These are phyloP conservation scores for Megaceryle torquata DNA, from an alignment of 2,113 vertebrate genomes.

Conservation along the genomic window DNA sequence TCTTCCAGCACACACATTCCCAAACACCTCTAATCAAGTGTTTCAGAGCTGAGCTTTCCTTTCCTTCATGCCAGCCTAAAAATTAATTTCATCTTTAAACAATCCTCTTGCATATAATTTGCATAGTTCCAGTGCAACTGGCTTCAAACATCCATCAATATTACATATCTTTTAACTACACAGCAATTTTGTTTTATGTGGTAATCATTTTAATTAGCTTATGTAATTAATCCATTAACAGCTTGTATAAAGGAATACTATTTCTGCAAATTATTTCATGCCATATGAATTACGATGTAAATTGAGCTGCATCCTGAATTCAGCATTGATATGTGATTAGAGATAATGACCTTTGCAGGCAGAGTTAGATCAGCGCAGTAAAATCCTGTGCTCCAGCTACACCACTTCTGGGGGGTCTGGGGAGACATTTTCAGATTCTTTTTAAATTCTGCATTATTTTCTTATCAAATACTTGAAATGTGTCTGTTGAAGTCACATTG, in stretches of 20 bases:
- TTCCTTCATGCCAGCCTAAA: background rate
- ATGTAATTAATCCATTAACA: conserved; percentile 43
- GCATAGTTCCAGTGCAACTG: background rate
- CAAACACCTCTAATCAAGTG: background rate
- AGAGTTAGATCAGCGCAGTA: background rate
- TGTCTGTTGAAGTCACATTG: background rate
- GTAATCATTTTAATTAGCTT: conserved; percentile 24
- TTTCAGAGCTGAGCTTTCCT: background rate
- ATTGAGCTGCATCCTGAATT: background rate
- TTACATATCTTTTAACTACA: background rate
- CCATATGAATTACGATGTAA: background rate
- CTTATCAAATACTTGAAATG: background rate
- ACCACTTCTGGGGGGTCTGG: background rate
- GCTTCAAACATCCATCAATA: conserved; percentile 4
- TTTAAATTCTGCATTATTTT: background rate
- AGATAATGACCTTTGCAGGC: conserved; percentile 1
- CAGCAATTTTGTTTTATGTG: conserved; percentile 1
- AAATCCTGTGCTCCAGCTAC: background rate
- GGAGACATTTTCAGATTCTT: background rate
- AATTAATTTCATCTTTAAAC: conserved; percentile 3
- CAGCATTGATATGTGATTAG: background rate
- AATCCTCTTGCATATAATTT: background rate
- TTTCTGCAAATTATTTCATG: conserved; percentile 29
- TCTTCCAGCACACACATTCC: background rate
- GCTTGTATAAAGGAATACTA: background rate